Evolutionary conservation across 2,797 vertebrate species (phyloP), one percentile per base, ranked within the genome.

Genomic region (Euphonia xanthogaster): DNA sequence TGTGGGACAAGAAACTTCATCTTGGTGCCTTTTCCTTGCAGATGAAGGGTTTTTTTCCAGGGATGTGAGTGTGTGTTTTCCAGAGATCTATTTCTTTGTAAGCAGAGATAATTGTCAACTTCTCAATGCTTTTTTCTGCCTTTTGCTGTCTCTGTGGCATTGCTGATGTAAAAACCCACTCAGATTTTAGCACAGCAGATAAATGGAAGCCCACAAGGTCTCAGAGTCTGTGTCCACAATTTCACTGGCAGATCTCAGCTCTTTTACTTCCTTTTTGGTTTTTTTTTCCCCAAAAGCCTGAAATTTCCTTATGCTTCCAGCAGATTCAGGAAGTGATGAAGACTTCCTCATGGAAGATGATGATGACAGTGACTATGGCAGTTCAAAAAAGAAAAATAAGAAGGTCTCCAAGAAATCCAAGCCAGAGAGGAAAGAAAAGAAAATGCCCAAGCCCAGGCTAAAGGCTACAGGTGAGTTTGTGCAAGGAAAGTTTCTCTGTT

Each of bases 261-360:
- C 28, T 66, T 76, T 42, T 23, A 9, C 17, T 76, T 42, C n/a
- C 25, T 35, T 33, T 74, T 80, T 62, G 8, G 12, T 21, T n/a
- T 33, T 40, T 63, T 20, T 3, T 0, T 4, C 3, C 12, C 19
- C 6, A 9, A 72, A 90, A 95, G 33, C 2, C 60, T 93, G 24
- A 86, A 45, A 57, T 97, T 96, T 83, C 79, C 55, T 86, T 96
- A 35, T 79, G 93, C 54, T 95, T 94, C 94, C 95, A 98, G 98
- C 98, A 98, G 98, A 98, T 97, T 98, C 98, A 62, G 98, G 99
- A 96, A 99, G 99, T 0, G 99, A 99, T 65, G 99, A 99, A 93
- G 99, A 99, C 95, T 99, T 99, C 97, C 99, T 99, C 97, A 98
- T 99, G 97, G 99, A 99, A 97, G 99, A 99, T 35, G 99, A 99